These are phyloP conservation scores for Drosophila falleni DNA, from an alignment of 2,888 invertebrate genomes.

Conservation along the genomic window DNA sequence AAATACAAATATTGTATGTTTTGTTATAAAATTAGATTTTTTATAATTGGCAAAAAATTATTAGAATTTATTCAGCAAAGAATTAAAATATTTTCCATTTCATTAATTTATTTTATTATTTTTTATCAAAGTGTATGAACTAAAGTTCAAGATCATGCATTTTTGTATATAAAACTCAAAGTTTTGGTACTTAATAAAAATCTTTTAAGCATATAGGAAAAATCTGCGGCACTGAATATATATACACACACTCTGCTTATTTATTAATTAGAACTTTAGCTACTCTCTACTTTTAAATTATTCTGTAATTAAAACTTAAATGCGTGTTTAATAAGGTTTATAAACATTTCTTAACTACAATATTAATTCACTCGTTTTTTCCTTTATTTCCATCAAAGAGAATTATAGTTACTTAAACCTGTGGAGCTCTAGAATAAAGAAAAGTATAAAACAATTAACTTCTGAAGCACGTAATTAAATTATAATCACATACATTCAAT, in stretches of 20 bases:
- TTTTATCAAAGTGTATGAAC: too few species aligned
- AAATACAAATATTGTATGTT: neutral
- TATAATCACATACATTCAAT: conserved; percentile 13
- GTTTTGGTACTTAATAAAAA: too few species aligned
- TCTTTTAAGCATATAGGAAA: too few species aligned
- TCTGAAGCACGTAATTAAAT: conserved; percentile 32
- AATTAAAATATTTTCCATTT: neutral
- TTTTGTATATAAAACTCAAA: neutral
- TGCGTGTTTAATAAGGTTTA: neutral
- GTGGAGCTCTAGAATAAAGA: conserved; percentile 14
- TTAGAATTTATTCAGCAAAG: neutral
- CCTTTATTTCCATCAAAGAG: conserved; percentile 2
- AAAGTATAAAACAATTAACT: conserved; percentile 2
- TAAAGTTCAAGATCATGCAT: neutral
- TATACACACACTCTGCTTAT: neutral
- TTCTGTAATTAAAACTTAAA: conserved; percentile 3
- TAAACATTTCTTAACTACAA: neutral
- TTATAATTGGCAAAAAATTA: too few species aligned
- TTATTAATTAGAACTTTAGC: neutral
- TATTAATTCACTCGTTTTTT: neutral
- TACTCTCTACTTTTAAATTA: neutral
- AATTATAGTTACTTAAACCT: conserved; percentile 7
- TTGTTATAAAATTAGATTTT: too few species aligned
- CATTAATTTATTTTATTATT: too few species aligned
- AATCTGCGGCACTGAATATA: too few species aligned